A percentile compares a stretch with the other conserved stretches of the same genome.
These are phyloP conservation scores for Oncorhynchus clarkii DNA, from an alignment of 2,113 vertebrate species.

Conservation along the genomic window DNA sequence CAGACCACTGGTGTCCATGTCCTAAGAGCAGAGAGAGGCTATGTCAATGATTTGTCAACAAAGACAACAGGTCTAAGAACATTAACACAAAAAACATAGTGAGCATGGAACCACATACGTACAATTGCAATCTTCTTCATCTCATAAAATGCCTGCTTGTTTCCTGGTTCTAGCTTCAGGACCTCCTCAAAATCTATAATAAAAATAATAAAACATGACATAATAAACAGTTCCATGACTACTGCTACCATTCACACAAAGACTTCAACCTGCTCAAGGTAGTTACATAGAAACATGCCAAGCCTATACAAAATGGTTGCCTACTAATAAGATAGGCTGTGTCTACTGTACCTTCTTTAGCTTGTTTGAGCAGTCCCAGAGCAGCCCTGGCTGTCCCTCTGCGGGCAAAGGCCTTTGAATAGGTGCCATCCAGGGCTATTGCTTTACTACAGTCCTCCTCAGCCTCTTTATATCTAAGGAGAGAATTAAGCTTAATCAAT, in stretches of 20 bases:
- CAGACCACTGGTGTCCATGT: constrained; percentile 62
- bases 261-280: not conserved
- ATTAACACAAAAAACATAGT: not conserved
- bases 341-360: constrained; percentile 79
- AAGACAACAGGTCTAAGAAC: not conserved
- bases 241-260: too few species aligned
- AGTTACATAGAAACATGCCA: not conserved
- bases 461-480: constrained; percentile 83
- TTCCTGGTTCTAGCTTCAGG: constrained; percentile 90
- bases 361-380: constrained; percentile 82
- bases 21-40: constrained; percentile 63
- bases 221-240: constrained; percentile 1
- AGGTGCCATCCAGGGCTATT: constrained; percentile 82
- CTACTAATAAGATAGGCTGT: too few species aligned
- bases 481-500: not conserved
- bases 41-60: not conserved
- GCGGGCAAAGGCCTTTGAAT: constrained; percentile 94
- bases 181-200: constrained; percentile 88
- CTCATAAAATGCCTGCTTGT: constrained; percentile 90
- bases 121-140: constrained; percentile 86
- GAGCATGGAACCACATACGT: constrained; percentile 18
- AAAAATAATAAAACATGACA: not conserved
- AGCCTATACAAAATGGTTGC: too few species aligned
- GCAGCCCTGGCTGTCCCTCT: constrained; percentile 86
- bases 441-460: constrained; percentile 89